Evolutionary conservation across 2,888 invertebrate genomes (phyloP).

Genomic region (Buathra laborator): DNA sequence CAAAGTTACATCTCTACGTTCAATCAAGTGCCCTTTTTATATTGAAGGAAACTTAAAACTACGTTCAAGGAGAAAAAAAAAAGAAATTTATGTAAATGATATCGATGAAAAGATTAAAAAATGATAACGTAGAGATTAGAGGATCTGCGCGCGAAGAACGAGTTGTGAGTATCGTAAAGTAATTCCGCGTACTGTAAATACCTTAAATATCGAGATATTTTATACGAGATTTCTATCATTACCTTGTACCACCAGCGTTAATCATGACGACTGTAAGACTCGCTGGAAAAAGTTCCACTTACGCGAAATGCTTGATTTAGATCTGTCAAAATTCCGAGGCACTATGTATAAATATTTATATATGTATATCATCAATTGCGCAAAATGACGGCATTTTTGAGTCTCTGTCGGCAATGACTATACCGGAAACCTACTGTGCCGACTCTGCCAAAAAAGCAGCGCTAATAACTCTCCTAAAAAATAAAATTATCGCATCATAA

Average conservation of each 20-base stretch:
- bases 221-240: constrained; percentile 82
- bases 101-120: not conserved
- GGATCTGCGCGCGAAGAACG: constrained; percentile 9
- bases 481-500: too few relatives aligned
- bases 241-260: constrained; percentile 74
- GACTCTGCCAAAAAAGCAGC: too few relatives aligned
- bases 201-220: constrained; percentile 82
- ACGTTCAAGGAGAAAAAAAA: constrained; percentile 12
- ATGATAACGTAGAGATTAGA: constrained; percentile 7
- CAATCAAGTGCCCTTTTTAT: constrained; percentile 83
- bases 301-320: not conserved
- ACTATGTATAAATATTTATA: constrained; percentile 14
- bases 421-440: too few relatives aligned
- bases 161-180: constrained; percentile 23
- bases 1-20: constrained; percentile 53
- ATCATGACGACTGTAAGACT: constrained; percentile 60
- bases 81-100: constrained; percentile 61
- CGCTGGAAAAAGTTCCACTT: not conserved
- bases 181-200: constrained; percentile 77
- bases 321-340: constrained; percentile 14
- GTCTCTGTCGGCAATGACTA: too few relatives aligned
- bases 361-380: constrained; percentile 7
- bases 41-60: constrained; percentile 67
- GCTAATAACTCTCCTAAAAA: too few relatives aligned
- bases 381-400: not conserved